phyloP scores from a whole-genome alignment of 2,888 invertebrate genomes.

The Anticlea derivata region DNA sequence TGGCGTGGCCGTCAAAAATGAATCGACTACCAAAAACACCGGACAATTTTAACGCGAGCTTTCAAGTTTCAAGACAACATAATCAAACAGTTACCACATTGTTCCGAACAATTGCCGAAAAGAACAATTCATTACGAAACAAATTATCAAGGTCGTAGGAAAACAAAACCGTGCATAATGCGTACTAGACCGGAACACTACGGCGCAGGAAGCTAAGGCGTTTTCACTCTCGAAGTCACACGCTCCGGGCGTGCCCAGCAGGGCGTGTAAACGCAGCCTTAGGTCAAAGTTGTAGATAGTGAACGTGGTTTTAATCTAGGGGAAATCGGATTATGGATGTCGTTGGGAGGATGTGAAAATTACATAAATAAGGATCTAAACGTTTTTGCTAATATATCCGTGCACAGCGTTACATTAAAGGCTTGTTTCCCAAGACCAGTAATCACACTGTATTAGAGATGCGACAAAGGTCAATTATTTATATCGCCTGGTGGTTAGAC shows the following conservation, averaged over 20 bases:
- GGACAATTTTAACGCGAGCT: slow-evolving; percentile 9
- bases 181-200: slow-evolving; percentile 68
- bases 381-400: slow-evolving; percentile 1
- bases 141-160: slow-evolving; percentile 65
- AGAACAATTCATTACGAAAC: slow-evolving; percentile 57
- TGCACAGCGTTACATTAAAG: background rate
- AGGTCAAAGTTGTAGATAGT: slow-evolving; percentile 30
- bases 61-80: slow-evolving; percentile 9
- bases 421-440: no score
- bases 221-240: slow-evolving; percentile 74
- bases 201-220: slow-evolving; percentile 60
- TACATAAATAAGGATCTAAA: slow-evolving; percentile 5
- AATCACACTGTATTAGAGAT: no score
- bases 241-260: slow-evolving; percentile 55
- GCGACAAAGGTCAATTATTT: no score
- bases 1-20: no score
- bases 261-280: slow-evolving; percentile 66
- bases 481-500: no score
- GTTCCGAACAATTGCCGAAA: slow-evolving; percentile 22
- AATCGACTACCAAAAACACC: background rate
- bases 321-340: slow-evolving; percentile 20
- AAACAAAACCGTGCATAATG: slow-evolving; percentile 73
- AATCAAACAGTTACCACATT: slow-evolving; percentile 20
- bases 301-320: slow-evolving; percentile 22
- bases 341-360: slow-evolving; percentile 5